Base-by-base conservation (phyloP, 35 echinoderm and acorn worm species). In the Lytechinus variegatus region DNA sequence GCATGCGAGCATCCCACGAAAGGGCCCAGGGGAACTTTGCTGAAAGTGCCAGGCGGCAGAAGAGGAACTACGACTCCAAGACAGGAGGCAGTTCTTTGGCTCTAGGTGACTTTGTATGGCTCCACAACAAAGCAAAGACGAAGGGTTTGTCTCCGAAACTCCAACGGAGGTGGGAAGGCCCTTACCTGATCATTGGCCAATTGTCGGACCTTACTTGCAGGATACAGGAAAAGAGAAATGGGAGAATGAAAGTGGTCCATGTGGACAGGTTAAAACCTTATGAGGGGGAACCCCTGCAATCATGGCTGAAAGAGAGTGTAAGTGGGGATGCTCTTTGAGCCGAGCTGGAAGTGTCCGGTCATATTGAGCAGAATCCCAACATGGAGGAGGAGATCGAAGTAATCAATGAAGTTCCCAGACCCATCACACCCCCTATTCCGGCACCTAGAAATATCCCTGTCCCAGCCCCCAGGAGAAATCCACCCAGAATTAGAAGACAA, bases 81-180 rank as follows among this genome's bases (percentile, higher is more conserved):
- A n/a, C 66, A 10, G 66, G n/a, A n/a, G 66, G 66, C 10, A 86
- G 66, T n/a, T 11, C 10, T n/a, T n/a, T 86, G 10, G n/a, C 10
- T 10, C 10, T 86, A 10, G 66, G 66, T 11, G 66, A 86, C 66
- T 86, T 86, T n/a, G n/a, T 86, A 11, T 86, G 66, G 66, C 66
- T 86, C 66, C 66, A 86, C 66, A 86, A n/a, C n/a, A n/a, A n/a
- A n/a, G n/a, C n/a, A n/a, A n/a, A n/a, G n/a, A n/a, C n/a, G n/a
- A n/a, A n/a, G n/a, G n/a, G n/a, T n/a, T n/a, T n/a, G n/a, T 86
- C 66, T 86, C 66, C 66, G 10, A 86, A 86, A 86, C 66, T 86
- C 10, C 66, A 86, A 86, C 66, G n/a, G n/a, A 86, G 66, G n/a
- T 86, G 66, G 66, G 10, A 86, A 86, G 66, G 66, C n/a, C 66